These are phyloP conservation scores for Megastigmus dorsalis DNA, from an alignment of 2,888 invertebrate species.

Conservation along the genomic window DNA sequence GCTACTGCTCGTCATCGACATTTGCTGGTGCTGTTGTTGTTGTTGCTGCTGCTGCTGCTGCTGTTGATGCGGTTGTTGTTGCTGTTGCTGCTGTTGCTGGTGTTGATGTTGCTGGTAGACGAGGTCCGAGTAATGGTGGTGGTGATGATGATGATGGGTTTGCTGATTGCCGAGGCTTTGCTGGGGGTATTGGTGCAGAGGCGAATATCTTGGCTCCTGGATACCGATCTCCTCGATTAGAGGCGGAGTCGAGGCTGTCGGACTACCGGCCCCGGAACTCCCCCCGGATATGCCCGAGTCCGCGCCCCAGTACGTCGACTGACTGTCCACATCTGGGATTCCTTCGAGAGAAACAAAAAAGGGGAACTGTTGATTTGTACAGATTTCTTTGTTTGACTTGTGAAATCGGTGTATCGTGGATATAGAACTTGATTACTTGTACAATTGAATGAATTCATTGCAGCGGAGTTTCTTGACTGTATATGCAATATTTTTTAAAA, in stretches of 20 bases:
- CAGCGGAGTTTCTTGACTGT: too few species aligned
- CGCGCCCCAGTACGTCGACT: slow-evolving; percentile 70
- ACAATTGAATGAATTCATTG: too few species aligned
- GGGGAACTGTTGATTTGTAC: too few species aligned
- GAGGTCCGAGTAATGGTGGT: slow-evolving; percentile 46
- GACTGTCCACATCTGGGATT: slow-evolving; percentile 67
- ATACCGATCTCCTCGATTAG: slow-evolving; percentile 71
- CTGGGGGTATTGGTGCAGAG: slow-evolving; percentile 62
- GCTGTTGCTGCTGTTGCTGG: slow-evolving; percentile 49
- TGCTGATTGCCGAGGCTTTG: slow-evolving; percentile 55
- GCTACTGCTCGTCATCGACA: neutral
- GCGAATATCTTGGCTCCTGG: slow-evolving; percentile 65
- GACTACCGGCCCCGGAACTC: slow-evolving; percentile 71
- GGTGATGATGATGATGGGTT: slow-evolving; percentile 49
- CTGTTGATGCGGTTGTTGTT: neutral
- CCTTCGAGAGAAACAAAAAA: too few species aligned
- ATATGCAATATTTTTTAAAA: too few species aligned
- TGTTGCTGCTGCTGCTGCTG: slow-evolving; percentile 6
- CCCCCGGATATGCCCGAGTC: slow-evolving; percentile 72
- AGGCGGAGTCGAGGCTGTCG: slow-evolving; percentile 71
- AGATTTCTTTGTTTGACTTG: too few species aligned
- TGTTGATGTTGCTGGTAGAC: slow-evolving; percentile 44
- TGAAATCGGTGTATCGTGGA: too few species aligned
- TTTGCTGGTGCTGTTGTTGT: slow-evolving; percentile 1
- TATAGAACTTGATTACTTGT: too few species aligned